Conservation (phyloP, 2,888 invertebrate genomes). For the Limulus polyphemus region DNA sequence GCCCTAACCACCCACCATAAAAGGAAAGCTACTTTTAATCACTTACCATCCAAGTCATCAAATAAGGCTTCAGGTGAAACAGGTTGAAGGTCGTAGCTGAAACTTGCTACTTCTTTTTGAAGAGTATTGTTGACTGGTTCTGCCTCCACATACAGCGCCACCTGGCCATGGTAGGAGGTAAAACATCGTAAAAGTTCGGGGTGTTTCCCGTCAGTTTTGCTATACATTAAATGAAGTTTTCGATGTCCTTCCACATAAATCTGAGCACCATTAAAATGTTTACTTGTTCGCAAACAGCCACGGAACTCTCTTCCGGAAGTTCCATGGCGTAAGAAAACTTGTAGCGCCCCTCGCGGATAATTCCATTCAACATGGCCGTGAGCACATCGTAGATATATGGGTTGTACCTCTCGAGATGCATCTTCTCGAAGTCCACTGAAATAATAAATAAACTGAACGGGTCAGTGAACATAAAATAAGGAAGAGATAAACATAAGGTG, state of each 20-base stretch:
- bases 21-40: too few relatives aligned
- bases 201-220: constrained; percentile 29
- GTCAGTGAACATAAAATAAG: too few relatives aligned
- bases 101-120: too few relatives aligned
- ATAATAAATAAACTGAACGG: too few relatives aligned
- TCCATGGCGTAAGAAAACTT: constrained; percentile 30
- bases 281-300: constrained; percentile 51
- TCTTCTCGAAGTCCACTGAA: too few relatives aligned
- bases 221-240: constrained; percentile 45
- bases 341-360: constrained; percentile 59
- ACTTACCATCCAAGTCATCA: too few relatives aligned
- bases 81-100: too few relatives aligned
- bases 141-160: constrained; percentile 54
- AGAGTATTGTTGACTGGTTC: constrained; percentile 25
- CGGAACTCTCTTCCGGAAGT: constrained; percentile 44
- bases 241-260: constrained; percentile 52
- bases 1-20: too few relatives aligned
- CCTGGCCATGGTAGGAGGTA: constrained; percentile 49
- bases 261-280: constrained; percentile 38
- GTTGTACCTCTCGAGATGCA: constrained; percentile 43
- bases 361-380: constrained; percentile 60
- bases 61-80: too few relatives aligned
- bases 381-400: constrained; percentile 60
- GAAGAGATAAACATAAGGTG: too few relatives aligned
- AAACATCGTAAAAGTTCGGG: constrained; percentile 42